These are phyloP conservation scores for Andrena hattorfiana DNA, from an alignment of 2,888 invertebrate species.

Conservation along the genomic window DNA sequence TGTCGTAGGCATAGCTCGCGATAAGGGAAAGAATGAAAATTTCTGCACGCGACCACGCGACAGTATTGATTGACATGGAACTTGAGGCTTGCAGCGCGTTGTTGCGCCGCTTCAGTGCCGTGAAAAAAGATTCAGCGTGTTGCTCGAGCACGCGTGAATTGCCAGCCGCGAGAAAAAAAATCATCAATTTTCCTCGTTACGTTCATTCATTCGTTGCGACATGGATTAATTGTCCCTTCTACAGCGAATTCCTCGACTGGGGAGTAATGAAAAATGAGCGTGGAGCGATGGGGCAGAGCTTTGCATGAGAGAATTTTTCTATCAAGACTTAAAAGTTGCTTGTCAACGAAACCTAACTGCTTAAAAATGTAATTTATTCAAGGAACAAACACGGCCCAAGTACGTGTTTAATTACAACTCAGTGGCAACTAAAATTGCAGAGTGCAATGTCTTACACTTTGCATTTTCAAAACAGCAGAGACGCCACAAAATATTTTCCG, in stretches of 20 bases:
- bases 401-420: too few species aligned
- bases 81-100: conserved; percentile 44
- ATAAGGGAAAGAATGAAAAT: conserved; percentile 56
- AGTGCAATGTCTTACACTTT: too few species aligned
- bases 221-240: not conserved
- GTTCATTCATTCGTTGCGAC: not conserved
- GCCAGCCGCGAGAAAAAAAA: not conserved
- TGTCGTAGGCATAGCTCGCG: conserved; percentile 22
- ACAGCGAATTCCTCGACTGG: not conserved
- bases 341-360: too few species aligned
- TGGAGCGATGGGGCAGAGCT: not conserved
- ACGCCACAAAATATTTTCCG: too few species aligned
- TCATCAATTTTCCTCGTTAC: not conserved
- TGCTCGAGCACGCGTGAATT: not conserved
- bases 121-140: not conserved
- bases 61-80: conserved; percentile 69
- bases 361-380: too few species aligned
- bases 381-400: too few species aligned
- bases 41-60: conserved; percentile 68
- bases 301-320: too few species aligned
- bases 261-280: not conserved
- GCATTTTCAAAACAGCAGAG: too few species aligned
- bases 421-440: too few species aligned
- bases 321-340: too few species aligned
- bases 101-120: conserved; percentile 18